Evolutionary conservation across 2,888 invertebrate genomes (phyloP), one percentile per base, ranked within the genome.

Genomic region (Trimorus sp.): DNA sequence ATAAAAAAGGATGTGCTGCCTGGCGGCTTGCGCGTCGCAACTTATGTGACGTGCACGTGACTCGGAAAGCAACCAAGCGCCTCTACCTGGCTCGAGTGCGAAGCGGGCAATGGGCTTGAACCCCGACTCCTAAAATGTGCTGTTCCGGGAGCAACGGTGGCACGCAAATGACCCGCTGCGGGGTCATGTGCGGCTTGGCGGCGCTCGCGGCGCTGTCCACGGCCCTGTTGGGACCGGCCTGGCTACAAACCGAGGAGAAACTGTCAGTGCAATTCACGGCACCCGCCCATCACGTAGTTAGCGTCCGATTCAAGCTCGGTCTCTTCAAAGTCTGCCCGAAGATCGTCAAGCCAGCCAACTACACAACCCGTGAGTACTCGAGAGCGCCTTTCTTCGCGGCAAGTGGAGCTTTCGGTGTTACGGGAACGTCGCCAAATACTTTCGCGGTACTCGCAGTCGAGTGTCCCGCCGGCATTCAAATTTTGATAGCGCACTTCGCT

Each of bases 211-310:
- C 91, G 15, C 88, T 91, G 15, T 87, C 90, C 70, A 89, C 90
- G 11, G 91, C 91, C 0, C 87, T 91, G 48, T 83, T 91, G 53
- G 91, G 91, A n/a, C 91, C 91, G 11, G 90, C 91, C 16, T 91
- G 91, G 91, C 88, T 91, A 51, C 91, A 90, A 80, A 91, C 91
- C 53, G 91, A 91, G 77, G 91, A 91, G 78, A 89, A 88, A 79
- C 84, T 90, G 48, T 84, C 85, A 40, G 78, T 88, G 69, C 88
- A 89, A n/a, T 85, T 79, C 88, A 26, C 62, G 7, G 56, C 71
- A 54, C 70, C 89, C 49, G 86, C 89, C 3, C 87, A 87, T 26
- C 90, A 87, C 63, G 81, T 87, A 15, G 89, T 90, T 75, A 91
- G 88, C 71, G 91, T 91, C 9, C 88, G 74, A 56, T 91, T 91